Conservation (phyloP, 1,140 invertebrate genomes). For the Ceratina australensis region DNA sequence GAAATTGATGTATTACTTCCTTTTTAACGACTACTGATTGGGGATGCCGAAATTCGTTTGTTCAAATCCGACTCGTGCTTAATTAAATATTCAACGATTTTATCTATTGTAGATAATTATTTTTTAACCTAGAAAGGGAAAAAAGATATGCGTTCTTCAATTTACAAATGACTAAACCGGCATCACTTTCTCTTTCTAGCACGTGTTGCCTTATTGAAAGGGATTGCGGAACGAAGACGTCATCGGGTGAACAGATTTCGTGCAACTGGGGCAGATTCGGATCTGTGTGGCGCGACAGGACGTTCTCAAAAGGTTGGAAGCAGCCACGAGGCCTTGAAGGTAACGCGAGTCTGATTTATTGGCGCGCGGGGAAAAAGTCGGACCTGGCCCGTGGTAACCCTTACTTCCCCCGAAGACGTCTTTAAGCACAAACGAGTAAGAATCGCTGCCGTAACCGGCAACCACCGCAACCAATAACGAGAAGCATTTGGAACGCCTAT, state of each 20-base stretch:
- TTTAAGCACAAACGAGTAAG: neutral
- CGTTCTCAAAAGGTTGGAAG: conserved; percentile 5
- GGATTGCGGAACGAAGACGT: conserved; percentile 9
- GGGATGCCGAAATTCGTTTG: neutral
- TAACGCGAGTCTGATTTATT: conserved; percentile 56
- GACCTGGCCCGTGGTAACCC: conserved; percentile 42
- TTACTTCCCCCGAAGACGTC: conserved; percentile 43
- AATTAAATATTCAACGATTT: neutral
- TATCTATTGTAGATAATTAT: too few relatives aligned
- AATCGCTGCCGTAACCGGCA: neutral
- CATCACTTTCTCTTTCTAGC: neutral
- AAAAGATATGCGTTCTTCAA: neutral
- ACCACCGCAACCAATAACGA: conserved; percentile 59
- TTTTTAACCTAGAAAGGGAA: too few relatives aligned
- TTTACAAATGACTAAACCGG: neutral
- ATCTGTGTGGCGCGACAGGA: neutral
- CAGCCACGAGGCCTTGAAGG: conserved; percentile 1
- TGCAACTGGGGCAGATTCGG: neutral
- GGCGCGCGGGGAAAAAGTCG: conserved; percentile 31
- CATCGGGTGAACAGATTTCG: conserved; percentile 3
- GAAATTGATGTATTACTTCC: conserved; percentile 37
- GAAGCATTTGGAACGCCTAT: conserved; percentile 56
- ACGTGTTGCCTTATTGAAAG: neutral
- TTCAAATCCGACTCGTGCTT: neutral
- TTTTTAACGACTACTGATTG: neutral